phyloP scores from a whole-genome alignment of 2,888 invertebrate species.

The Coecobrya sp. region DNA sequence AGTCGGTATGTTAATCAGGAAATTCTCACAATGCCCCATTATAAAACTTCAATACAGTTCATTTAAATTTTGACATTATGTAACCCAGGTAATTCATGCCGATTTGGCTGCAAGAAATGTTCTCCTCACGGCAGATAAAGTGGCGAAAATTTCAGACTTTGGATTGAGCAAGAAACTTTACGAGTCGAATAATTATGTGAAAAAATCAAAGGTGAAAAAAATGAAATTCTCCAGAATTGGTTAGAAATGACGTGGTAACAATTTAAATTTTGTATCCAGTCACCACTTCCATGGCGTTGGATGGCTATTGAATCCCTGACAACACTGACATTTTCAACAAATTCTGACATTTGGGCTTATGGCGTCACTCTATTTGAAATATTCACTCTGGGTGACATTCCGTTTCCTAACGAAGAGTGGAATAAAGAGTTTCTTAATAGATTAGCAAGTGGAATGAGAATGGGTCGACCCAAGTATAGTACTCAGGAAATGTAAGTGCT shows the following conservation, averaged over 20 bases:
- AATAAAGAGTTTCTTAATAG: conserved; percentile 65
- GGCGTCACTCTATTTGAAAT: conserved; percentile 71
- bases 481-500: conserved; percentile 78
- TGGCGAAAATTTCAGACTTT: conserved; percentile 82
- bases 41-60: not conserved
- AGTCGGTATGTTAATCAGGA: conserved; percentile 20
- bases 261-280: conserved; percentile 25
- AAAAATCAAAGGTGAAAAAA: conserved; percentile 82
- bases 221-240: not conserved
- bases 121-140: conserved; percentile 71
- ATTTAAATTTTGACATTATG: too few species aligned
- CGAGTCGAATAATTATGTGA: conserved; percentile 82
- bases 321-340: conserved; percentile 64
- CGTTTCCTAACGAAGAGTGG: conserved; percentile 80
- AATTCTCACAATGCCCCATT: not conserved
- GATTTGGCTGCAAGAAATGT: conserved; percentile 84
- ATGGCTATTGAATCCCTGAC: conserved; percentile 80
- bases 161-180: conserved; percentile 83
- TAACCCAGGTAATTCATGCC: conserved; percentile 83
- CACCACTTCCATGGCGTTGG: conserved; percentile 81
- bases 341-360: conserved; percentile 76
- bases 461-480: conserved; percentile 75
- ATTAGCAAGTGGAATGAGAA: conserved; percentile 74
- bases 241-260: not conserved
- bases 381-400: conserved; percentile 74